Evolutionary conservation across 2,888 invertebrate species (phyloP).

Genomic region (Unio pictorum): DNA sequence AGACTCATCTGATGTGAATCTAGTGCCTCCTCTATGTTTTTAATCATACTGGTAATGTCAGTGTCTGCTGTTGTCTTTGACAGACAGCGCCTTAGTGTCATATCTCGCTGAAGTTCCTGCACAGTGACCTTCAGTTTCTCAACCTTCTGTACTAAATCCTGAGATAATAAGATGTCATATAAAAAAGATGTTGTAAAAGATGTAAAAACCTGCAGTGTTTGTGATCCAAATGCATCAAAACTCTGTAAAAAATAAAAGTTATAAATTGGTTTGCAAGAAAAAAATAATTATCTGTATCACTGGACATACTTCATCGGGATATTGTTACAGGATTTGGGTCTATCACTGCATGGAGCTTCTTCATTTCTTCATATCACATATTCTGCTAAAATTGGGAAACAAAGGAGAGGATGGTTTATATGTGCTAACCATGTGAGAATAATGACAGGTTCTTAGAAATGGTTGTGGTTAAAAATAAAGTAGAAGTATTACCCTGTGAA

Average conservation of each 20-base stretch:
- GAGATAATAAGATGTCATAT: neutral
- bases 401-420: no score
- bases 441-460: no score
- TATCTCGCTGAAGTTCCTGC: slow-evolving; percentile 81
- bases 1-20: slow-evolving; percentile 50
- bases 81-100: slow-evolving; percentile 77
- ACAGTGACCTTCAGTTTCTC: slow-evolving; percentile 72
- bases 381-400: no score
- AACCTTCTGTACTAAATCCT: slow-evolving; percentile 55
- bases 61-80: slow-evolving; percentile 52
- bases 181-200: neutral
- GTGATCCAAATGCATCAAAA: neutral
- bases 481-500: slow-evolving; percentile 50
- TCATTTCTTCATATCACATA: no score
- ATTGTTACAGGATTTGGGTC: no score
- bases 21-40: slow-evolving; percentile 44
- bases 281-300: neutral
- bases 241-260: neutral
- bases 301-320: no score
- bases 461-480: no score
- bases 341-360: no score
- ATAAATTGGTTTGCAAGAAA: no score
- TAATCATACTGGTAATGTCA: slow-evolving; percentile 40
- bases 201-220: no score
- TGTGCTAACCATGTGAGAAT: no score